phyloP scores from a whole-genome alignment of 1,140 invertebrate genomes.

The Dinothrombium tinctorium region DNA sequence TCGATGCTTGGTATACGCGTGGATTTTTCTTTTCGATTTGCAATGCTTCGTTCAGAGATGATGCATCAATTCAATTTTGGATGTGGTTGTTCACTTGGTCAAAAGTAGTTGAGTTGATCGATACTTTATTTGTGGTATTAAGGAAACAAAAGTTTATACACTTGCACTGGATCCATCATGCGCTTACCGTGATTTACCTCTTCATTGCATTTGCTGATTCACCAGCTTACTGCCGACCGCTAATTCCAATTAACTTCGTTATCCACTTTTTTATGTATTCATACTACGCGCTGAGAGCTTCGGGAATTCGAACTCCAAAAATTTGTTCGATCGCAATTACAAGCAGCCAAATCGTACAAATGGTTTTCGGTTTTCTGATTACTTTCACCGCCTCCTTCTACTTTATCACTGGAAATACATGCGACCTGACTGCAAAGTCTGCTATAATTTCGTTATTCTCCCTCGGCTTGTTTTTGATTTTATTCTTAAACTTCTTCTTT shows the following conservation, averaged over 20 bases:
- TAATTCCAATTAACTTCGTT: conserved; percentile 95
- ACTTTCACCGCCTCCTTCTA: conserved; percentile 40
- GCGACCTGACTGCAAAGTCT: no score
- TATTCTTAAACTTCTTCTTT: no score
- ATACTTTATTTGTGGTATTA: conserved; percentile 86
- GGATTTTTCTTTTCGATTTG: not conserved
- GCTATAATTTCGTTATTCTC: no score
- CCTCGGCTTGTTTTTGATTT: no score
- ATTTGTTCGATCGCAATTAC: conserved; percentile 79
- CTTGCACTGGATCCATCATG: conserved; percentile 64
- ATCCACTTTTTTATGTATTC: conserved; percentile 96
- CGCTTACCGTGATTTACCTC: conserved; percentile 44
- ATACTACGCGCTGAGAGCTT: conserved; percentile 74
- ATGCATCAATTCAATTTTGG: conserved; percentile 35
- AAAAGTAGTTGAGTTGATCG: conserved; percentile 70
- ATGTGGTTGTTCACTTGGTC: conserved; percentile 83
- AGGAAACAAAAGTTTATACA: conserved; percentile 90
- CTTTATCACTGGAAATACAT: no score
- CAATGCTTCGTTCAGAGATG: not conserved
- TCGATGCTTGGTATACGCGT: not conserved
- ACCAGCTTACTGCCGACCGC: conserved; percentile 88
- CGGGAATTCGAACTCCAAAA: conserved; percentile 55
- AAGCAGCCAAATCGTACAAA: conserved; percentile 67
- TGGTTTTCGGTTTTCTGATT: conserved; percentile 87
- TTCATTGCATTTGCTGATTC: conserved; percentile 85